Evolutionary conservation across 2,113 vertebrate species (phyloP), one percentile per base, ranked within the genome.

Genomic region (Zosterops japonicus): DNA sequence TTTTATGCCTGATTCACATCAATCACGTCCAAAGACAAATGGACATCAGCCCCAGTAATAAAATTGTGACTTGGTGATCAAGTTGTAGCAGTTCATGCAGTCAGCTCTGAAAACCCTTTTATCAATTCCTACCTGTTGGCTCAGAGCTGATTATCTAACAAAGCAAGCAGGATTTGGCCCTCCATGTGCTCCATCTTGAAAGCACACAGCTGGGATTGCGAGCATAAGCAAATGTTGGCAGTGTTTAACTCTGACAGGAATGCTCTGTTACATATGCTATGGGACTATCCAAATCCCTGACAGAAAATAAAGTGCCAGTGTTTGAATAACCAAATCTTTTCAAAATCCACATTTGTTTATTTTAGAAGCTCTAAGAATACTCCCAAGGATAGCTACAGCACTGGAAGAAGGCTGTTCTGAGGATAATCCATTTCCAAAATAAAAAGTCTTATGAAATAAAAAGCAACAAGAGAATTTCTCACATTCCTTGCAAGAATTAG

Each of bases 261-360:
- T 67, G 61, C 63, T 80, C 57, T 61, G 35, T 47, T 71, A 87
- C 81, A 87, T 91, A 88, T 87, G 93, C 87, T 89, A 68, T 36
- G 90, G 82, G 87, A 90, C 65, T 83, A 72, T 44, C 41, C 76
- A 92, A 94, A 88, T 89, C 96, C 90, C 91, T 60, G 74, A 84
- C 47, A 96, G 76, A 96, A 95, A 95, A 96, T 94, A 91, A 95
- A 97, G 44, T 53, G 46, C 53, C 79, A 81, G 64, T 53, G 71
- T 65, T 60, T 96, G 95, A 97, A 69, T 46, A 93, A 91, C 55
- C 81, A 67, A 89, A 89, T 36, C 56, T 81, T 79, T 94, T 14
- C 49, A 78, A 87, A 78, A 78, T 83, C 72, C 53, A 65, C 31
- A n/a, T 69, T 35, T 90, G 70, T 91, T 90, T 87, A 55, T 71